Evolutionary conservation across 2,888 invertebrate genomes (phyloP).

Genomic region (Ectemnius lituratus): DNA sequence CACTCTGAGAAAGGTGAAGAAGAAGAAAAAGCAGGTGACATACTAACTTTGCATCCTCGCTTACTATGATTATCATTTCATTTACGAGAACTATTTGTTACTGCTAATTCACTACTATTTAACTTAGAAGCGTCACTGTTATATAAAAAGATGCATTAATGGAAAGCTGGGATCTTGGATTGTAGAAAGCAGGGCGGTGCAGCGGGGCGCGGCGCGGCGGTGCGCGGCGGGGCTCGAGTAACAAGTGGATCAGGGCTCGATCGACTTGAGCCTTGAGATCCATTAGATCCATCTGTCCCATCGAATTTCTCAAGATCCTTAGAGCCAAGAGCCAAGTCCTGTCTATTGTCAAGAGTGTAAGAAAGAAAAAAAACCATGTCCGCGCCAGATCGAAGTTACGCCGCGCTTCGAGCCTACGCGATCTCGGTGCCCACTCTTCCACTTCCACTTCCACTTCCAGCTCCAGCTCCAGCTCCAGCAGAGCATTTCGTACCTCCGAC

Average conservation of each 20-base stretch:
- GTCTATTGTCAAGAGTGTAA: constrained; percentile 25
- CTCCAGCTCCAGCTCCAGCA: constrained; percentile 20
- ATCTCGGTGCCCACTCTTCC: constrained; percentile 36
- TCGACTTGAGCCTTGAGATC: too few relatives aligned
- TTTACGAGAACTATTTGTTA: too few relatives aligned
- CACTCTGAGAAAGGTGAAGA: not conserved
- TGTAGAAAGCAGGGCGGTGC: too few relatives aligned
- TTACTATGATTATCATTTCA: not conserved
- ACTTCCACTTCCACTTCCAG: too few relatives aligned
- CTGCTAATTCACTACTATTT: too few relatives aligned
- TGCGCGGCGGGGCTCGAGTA: not conserved
- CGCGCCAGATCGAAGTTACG: constrained; percentile 52
- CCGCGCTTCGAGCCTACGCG: constrained; percentile 47
- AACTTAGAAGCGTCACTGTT: not conserved
- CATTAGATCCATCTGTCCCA: constrained; percentile 10
- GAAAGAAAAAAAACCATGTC: constrained; percentile 54
- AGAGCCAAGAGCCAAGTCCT: constrained; percentile 23
- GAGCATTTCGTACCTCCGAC: not conserved
- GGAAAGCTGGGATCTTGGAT: not conserved
- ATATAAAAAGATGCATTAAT: not conserved
- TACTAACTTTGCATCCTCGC: not conserved
- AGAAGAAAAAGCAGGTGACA: not conserved
- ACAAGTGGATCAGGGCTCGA: not conserved
- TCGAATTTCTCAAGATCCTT: constrained; percentile 31
- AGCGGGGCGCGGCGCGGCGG: not conserved